Conservation (phyloP, 2,113 vertebrate genomes). For the Hydrochoerus hydrochaeris region DNA sequence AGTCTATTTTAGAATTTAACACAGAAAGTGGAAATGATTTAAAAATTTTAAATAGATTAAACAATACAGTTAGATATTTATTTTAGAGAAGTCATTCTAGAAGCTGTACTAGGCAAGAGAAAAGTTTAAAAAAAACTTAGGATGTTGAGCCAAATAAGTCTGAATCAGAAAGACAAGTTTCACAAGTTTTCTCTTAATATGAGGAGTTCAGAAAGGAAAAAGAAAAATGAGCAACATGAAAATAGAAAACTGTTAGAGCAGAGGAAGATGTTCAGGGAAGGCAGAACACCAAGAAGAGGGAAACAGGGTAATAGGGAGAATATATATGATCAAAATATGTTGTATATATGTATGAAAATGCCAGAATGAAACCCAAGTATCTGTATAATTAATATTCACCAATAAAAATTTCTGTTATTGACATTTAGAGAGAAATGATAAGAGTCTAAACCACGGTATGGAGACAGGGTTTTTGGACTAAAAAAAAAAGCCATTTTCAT, state of each 20-base stretch:
- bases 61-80: not conserved
- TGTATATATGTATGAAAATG: not conserved
- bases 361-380: not conserved
- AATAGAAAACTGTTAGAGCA: not conserved
- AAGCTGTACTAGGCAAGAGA: not conserved
- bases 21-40: not conserved
- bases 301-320: not conserved
- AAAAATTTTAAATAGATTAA: constrained; percentile 3
- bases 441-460: not conserved
- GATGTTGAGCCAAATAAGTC: not conserved
- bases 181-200: not conserved
- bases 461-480: not conserved
- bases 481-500: constrained; percentile 5
- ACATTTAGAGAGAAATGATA: not conserved
- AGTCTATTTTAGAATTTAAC: not conserved
- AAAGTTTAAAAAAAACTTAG: not conserved
- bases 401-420: not conserved
- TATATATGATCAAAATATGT: not conserved
- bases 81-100: not conserved
- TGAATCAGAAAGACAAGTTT: not conserved
- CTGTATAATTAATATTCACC: not conserved
- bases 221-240: not conserved
- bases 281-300: not conserved
- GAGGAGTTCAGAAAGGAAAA: not conserved
- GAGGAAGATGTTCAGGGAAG: not conserved